Evolutionary conservation across 2,113 vertebrate species (phyloP).

Genomic region (Myiozetetes cayanensis): DNA sequence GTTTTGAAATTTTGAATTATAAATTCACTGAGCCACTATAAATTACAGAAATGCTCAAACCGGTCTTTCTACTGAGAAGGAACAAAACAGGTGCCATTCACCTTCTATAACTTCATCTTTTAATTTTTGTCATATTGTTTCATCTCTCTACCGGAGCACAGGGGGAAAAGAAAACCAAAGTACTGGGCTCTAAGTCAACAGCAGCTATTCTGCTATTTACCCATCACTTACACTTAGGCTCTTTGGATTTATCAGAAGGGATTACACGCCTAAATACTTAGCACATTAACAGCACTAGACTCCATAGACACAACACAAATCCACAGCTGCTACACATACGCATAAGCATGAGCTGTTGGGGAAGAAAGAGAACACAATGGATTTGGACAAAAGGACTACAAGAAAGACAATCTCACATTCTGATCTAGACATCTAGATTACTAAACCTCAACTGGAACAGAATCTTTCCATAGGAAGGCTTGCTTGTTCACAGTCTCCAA

Average conservation of each 20-base stretch:
- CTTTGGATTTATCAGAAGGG: neutral
- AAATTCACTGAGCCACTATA: neutral
- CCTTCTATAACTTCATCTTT: neutral
- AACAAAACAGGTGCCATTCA: neutral
- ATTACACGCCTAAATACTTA: neutral
- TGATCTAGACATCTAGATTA: neutral
- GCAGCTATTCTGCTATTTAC: neutral
- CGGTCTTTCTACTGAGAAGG: neutral
- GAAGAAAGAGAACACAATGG: neutral
- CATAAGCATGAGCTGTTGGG: neutral
- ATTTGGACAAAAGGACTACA: neutral
- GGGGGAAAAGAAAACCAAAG: neutral
- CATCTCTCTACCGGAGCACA: neutral
- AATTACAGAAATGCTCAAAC: neutral
- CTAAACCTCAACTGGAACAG: neutral
- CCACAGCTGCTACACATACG: neutral
- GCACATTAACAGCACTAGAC: neutral
- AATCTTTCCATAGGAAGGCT: neutral
- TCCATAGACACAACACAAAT: neutral
- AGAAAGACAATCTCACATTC: neutral
- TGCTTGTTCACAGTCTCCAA: neutral
- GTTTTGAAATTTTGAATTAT: neutral
- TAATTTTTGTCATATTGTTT: neutral
- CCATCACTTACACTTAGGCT: neutral
- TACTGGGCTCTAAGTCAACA: neutral